phyloP scores from a whole-genome alignment of 2,113 vertebrate genomes.

The Romanogobio albipinnatus region DNA sequence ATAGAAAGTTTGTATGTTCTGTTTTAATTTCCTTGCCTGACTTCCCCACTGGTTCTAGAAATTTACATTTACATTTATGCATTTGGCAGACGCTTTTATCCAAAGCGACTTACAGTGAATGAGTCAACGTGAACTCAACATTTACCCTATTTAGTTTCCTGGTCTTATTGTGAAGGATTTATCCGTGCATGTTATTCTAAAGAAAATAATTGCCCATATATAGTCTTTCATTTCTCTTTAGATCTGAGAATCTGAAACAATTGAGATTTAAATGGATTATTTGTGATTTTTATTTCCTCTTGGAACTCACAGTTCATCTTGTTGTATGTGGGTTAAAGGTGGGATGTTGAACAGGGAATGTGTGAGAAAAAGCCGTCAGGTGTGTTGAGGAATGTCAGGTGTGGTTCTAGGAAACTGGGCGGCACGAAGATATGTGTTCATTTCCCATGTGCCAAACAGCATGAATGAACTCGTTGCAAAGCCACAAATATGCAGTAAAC shows the following conservation, averaged over 20 bases:
- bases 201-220: neutral
- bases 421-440: neutral
- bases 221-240: neutral
- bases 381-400: conserved; percentile 50
- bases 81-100: no score
- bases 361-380: conserved; percentile 38
- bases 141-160: neutral
- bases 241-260: neutral
- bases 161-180: no score
- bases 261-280: neutral
- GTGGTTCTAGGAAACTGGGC: conserved; percentile 40
- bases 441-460: conserved; percentile 26
- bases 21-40: neutral
- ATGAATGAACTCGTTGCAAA: conserved; percentile 47
- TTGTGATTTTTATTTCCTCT: neutral
- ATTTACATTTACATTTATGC: no score
- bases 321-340: conserved; percentile 10
- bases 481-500: conserved; percentile 43
- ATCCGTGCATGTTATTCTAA: neutral
- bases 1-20: neutral
- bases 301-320: neutral
- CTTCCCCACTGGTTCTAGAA: neutral
- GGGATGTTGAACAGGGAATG: conserved; percentile 4
- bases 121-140: neutral
- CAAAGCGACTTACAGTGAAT: no score